These are phyloP conservation scores for Trichogramma evanescens DNA, from an alignment of 2,888 invertebrate genomes.

Conservation along the genomic window DNA sequence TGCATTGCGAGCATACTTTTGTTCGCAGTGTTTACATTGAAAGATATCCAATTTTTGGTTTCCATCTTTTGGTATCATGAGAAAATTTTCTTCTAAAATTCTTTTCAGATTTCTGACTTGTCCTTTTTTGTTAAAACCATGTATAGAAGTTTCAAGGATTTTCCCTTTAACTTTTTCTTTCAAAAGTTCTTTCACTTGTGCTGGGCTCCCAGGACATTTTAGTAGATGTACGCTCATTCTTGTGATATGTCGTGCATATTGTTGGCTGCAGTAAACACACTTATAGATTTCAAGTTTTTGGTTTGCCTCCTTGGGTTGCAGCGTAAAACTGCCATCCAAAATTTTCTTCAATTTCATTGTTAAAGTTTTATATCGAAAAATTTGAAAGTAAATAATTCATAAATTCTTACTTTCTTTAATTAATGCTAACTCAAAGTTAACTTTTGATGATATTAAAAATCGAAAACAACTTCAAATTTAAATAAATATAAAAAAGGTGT, in stretches of 20 bases:
- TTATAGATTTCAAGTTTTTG: conserved; percentile 23
- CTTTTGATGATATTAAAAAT: too few species aligned
- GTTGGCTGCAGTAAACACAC: conserved; percentile 21
- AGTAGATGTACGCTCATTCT: conserved; percentile 22
- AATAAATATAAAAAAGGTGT: conserved; percentile 2
- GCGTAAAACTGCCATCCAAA: conserved; percentile 18
- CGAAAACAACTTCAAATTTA: conserved; percentile 1
- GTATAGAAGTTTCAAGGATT: conserved; percentile 20
- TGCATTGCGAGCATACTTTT: conserved; percentile 22
- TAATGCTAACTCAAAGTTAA: too few species aligned
- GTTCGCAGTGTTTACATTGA: conserved; percentile 22
- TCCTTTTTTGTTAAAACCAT: conserved; percentile 20
- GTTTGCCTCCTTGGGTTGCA: conserved; percentile 19
- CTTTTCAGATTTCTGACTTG: conserved; percentile 21
- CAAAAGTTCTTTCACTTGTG: conserved; percentile 15
- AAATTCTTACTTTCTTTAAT: too few species aligned
- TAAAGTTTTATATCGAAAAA: too few species aligned
- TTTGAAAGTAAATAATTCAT: too few species aligned
- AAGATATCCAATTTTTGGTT: conserved; percentile 21
- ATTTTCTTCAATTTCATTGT: conserved; percentile 22
- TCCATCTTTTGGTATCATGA: conserved; percentile 15
- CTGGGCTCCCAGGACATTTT: conserved; percentile 19
- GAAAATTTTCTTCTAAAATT: conserved; percentile 20
- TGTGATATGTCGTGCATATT: conserved; percentile 20
- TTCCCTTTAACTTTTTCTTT: conserved; percentile 20